These are phyloP conservation scores for Phoxinus dragarum DNA, from an alignment of 2,797 vertebrate genomes.

Conservation along the genomic window DNA sequence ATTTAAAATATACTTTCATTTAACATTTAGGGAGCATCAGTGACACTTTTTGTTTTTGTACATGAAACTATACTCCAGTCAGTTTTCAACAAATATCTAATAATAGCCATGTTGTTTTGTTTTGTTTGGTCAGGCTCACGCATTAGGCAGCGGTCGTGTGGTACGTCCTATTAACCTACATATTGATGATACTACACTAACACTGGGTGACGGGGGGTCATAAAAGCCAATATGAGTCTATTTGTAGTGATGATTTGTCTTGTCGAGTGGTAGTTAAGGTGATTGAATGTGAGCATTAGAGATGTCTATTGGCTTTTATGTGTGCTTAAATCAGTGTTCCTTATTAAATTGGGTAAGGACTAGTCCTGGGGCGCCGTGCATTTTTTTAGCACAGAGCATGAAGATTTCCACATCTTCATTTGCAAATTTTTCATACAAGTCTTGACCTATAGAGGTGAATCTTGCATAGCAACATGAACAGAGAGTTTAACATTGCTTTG, in stretches of 20 bases:
- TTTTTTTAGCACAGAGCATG: background rate
- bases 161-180: constrained; percentile 18
- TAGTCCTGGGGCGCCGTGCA: background rate
- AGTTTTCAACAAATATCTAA: background rate
- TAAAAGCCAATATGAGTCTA: constrained; percentile 28
- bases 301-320: constrained; percentile 32
- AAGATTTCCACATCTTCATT: background rate
- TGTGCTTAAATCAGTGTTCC: background rate
- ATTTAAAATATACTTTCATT: background rate
- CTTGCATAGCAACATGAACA: background rate
- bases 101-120: constrained; percentile 1
- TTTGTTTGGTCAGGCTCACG: constrained; percentile 36
- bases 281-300: background rate
- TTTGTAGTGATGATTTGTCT: background rate
- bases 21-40: background rate
- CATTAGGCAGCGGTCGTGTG: constrained; percentile 44
- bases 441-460: background rate
- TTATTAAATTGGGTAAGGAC: background rate
- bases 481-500: background rate
- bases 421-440: background rate
- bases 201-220: constrained; percentile 1
- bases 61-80: background rate
- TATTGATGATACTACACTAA: constrained; percentile 4
- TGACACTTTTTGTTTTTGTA: background rate
- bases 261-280: background rate